Base-by-base conservation (phyloP, 2,113 vertebrate species). In the Lanius collurio region DNA sequence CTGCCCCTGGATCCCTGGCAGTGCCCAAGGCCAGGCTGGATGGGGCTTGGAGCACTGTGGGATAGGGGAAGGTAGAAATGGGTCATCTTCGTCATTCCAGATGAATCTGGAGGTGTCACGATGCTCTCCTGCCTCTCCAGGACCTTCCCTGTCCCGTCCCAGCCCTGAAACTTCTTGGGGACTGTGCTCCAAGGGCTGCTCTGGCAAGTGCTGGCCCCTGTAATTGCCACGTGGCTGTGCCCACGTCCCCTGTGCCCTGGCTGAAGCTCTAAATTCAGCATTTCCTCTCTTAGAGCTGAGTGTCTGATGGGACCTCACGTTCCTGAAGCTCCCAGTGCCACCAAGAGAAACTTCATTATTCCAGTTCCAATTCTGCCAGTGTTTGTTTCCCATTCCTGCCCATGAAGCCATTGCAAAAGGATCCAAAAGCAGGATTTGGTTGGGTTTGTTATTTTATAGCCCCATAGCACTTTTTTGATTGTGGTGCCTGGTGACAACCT, bases 221-320 rank as follows among this genome's bases (percentile, higher is more conserved):
- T n/a, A 47, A 42, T 22, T 63, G 24, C 47, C 41, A 31, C 0
- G 0, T 44, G 63, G 60, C 42, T 2, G 0, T 39, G 44, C 26
- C 21, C 64, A 30, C 22, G 10, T 49, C 21, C 1, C 0, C 35
- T 41, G 24, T 18, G 39, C 19, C 5, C 28, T 50, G 46, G 16
- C 23, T 4, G 2, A 10, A 5, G 16, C 24, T 56, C 28, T 6
- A 18, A 76, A n/a, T 18, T 57, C 78, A 53, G 22, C 15, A 44
- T 69, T 39, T 77, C 10, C 37, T 42, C 10, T 55, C 60, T 17
- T 14, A 6, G 6, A 44, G 21, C 16, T 13, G 2, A 55, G 11
- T 26, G n/a, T 37, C 17, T 50, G 37, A 6, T 8, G 39, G 8
- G 10, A 78, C 39, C 9, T 90, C 41, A 15, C 3, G 0, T 55